These are phyloP conservation scores for Bruchidius siliquastri DNA, from an alignment of 2,888 invertebrate species.

Conservation along the genomic window DNA sequence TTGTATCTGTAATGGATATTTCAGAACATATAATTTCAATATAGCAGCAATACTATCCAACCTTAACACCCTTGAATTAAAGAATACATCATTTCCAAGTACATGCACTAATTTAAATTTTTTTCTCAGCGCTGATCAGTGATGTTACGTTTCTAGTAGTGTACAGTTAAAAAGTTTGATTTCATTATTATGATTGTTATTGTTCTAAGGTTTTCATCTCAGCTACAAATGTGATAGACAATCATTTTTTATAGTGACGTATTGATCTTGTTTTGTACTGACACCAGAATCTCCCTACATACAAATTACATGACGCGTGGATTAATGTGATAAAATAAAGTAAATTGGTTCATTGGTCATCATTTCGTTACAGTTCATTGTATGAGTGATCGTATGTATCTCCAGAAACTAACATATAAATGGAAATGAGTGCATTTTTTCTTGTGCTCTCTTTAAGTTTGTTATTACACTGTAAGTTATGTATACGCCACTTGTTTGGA, in stretches of 20 bases:
- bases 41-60: no score
- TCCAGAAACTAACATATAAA: constrained; percentile 31
- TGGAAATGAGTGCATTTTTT: constrained; percentile 19
- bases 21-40: no score
- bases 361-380: constrained; percentile 23
- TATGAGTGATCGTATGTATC: constrained; percentile 36
- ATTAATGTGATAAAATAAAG: constrained; percentile 39
- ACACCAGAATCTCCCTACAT: neutral
- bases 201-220: neutral
- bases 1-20: no score
- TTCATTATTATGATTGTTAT: neutral
- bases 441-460: constrained; percentile 27
- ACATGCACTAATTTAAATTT: no score
- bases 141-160: no score
- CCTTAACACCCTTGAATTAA: no score
- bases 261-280: neutral
- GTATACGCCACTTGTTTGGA: neutral
- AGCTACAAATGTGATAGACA: neutral
- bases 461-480: constrained; percentile 13
- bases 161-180: no score
- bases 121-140: no score
- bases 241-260: neutral
- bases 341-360: constrained; percentile 31
- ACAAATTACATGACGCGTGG: constrained; percentile 37
- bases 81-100: no score